A percentile compares a stretch with the other conserved stretches of the same genome.
phyloP scores from a whole-genome alignment of 2,113 vertebrate genomes.

The Callorhinus ursinus region DNA sequence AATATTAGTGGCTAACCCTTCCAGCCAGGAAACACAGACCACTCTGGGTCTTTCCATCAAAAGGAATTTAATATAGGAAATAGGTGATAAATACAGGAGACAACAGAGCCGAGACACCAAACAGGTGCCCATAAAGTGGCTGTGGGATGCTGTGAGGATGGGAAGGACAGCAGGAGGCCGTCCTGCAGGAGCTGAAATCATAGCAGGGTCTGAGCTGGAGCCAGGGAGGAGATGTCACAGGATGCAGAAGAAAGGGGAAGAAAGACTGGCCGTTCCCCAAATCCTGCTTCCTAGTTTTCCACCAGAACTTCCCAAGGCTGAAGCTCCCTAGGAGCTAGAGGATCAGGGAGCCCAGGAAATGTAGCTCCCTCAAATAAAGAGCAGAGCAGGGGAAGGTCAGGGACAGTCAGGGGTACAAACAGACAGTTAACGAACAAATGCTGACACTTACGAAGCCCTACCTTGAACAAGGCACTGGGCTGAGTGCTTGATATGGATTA shows the following conservation, averaged over 20 bases:
- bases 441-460: neutral
- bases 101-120: neutral
- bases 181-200: neutral
- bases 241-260: neutral
- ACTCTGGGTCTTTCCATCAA: neutral
- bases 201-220: neutral
- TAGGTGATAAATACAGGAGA: neutral
- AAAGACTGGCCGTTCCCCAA: neutral
- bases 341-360: neutral
- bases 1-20: neutral
- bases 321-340: neutral
- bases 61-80: conserved; percentile 17
- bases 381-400: neutral
- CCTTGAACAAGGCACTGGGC: neutral
- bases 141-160: neutral
- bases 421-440: neutral
- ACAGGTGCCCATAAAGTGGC: neutral
- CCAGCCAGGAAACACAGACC: neutral
- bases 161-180: neutral
- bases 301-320: neutral
- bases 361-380: neutral
- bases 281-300: neutral
- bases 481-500: neutral
- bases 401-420: neutral
- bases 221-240: neutral